A percentile compares a stretch with the other conserved stretches of the same genome.
These are phyloP conservation scores for Cisticola juncidis DNA, from an alignment of 2,113 vertebrate species.

Conservation along the genomic window DNA sequence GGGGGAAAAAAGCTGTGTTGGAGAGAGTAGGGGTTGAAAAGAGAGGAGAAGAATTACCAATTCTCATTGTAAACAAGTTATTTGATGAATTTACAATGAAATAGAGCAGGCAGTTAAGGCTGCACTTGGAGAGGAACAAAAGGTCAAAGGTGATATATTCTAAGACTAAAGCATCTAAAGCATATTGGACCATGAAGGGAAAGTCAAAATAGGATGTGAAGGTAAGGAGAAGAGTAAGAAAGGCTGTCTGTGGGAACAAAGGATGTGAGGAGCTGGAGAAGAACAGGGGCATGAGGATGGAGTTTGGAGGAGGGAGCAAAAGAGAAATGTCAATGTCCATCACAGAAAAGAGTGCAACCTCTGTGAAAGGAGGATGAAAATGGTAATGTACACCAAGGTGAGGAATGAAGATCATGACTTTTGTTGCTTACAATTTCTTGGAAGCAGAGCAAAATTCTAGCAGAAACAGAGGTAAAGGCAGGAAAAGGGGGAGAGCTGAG, in stretches of 20 bases:
- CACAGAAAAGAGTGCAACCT: not conserved
- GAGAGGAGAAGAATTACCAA: not conserved
- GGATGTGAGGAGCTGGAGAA: not conserved
- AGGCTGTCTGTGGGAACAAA: not conserved
- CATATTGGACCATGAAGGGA: not conserved
- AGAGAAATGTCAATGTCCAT: not conserved
- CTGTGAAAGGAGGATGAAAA: not conserved
- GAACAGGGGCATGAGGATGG: not conserved
- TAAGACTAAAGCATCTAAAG: not conserved
- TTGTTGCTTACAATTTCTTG: not conserved
- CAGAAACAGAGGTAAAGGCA: not conserved
- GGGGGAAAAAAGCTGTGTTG: not conserved
- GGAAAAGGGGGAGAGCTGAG: not conserved
- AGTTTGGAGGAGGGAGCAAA: not conserved
- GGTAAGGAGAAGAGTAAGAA: not conserved
- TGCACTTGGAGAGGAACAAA: not conserved
- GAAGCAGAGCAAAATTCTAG: not conserved
- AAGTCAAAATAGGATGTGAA: not conserved
- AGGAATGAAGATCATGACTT: not conserved
- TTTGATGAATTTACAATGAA: slow-evolving; percentile 23
- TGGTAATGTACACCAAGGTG: not conserved
- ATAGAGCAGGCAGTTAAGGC: not conserved
- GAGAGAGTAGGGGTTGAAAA: not conserved
- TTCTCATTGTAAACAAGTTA: not conserved
- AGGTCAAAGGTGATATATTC: not conserved